Percentiles rank a stretch among this genome's conserved stretches.
Evolutionary conservation across 2,113 vertebrate genomes (phyloP).

Genomic region (Rallus limicola): DNA sequence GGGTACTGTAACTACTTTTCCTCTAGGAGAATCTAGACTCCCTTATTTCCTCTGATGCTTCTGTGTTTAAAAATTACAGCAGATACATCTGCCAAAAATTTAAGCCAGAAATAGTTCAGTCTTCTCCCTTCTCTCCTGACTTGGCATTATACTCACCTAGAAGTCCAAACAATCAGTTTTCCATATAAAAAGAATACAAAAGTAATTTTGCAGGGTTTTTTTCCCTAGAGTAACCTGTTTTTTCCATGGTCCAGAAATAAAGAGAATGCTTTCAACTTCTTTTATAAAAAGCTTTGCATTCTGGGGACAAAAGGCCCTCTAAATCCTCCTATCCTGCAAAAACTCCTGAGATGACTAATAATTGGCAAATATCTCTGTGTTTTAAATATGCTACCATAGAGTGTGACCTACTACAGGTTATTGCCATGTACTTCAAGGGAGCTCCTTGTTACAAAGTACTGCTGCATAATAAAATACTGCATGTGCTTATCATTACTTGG

Average conservation of each 20-base stretch:
- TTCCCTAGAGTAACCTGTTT: not conserved
- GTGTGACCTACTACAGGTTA: not conserved
- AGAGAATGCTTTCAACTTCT: not conserved
- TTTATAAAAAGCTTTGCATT: not conserved
- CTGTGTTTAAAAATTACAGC: not conserved
- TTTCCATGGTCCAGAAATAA: not conserved
- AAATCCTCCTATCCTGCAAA: not conserved
- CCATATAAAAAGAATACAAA: not conserved
- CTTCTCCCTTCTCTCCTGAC: not conserved
- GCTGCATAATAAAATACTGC: not conserved
- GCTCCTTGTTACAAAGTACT: not conserved
- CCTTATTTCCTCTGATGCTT: not conserved
- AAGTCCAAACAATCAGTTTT: not conserved
- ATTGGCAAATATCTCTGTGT: not conserved
- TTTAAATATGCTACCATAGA: not conserved
- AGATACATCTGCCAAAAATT: no score
- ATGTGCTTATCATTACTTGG: not conserved
- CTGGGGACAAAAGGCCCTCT: not conserved
- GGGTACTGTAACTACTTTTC: not conserved
- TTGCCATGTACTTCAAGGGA: not conserved
- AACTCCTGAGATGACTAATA: not conserved
- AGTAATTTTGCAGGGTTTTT: not conserved
- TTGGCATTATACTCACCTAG: not conserved
- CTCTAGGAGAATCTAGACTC: not conserved
- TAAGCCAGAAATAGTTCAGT: not conserved